Conservation (phyloP, 2,797 vertebrate species). For the Trematomus bernacchii region DNA sequence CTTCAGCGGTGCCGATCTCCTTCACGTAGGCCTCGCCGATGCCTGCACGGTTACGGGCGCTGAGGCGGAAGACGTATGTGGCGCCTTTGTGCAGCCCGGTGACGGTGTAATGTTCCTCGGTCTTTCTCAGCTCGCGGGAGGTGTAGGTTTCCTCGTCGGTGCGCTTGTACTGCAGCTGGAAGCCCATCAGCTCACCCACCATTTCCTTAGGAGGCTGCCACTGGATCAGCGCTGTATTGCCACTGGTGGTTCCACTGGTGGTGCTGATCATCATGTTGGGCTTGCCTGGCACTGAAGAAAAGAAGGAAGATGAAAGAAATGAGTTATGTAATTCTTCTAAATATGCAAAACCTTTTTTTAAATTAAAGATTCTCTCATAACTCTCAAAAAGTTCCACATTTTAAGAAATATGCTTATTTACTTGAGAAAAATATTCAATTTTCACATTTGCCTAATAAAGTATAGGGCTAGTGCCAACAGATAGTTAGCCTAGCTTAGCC, state of each 20-base stretch:
- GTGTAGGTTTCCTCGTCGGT: conserved; percentile 90
- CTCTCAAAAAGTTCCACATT: neutral
- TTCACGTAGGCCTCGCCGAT: conserved; percentile 93
- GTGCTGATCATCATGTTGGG: conserved; percentile 99
- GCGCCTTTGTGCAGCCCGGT: conserved; percentile 95
- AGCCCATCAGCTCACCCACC: conserved; percentile 96
- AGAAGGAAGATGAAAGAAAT: neutral
- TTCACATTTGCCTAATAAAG: neutral
- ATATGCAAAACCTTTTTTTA: neutral
- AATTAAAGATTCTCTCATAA: neutral
- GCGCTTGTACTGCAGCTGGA: conserved; percentile 94
- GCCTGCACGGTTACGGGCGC: conserved; percentile 95
- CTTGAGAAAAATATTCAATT: neutral
- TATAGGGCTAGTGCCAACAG: neutral
- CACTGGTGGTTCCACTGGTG: conserved; percentile 93
- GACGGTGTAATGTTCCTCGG: conserved; percentile 93
- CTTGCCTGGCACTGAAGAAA: conserved; percentile 91
- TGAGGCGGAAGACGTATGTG: conserved; percentile 93
- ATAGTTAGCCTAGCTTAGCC: neutral
- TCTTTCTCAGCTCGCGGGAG: conserved; percentile 89
- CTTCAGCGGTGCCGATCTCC: conserved; percentile 93
- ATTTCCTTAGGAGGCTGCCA: conserved; percentile 98
- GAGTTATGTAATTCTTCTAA: neutral
- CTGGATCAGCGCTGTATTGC: conserved; percentile 96
- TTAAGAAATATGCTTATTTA: neutral